Percentiles rank a stretch among this genome's conserved stretches.
These are phyloP conservation scores for Temnothorax longispinosus DNA, from an alignment of 1,140 invertebrate genomes.

Conservation along the genomic window DNA sequence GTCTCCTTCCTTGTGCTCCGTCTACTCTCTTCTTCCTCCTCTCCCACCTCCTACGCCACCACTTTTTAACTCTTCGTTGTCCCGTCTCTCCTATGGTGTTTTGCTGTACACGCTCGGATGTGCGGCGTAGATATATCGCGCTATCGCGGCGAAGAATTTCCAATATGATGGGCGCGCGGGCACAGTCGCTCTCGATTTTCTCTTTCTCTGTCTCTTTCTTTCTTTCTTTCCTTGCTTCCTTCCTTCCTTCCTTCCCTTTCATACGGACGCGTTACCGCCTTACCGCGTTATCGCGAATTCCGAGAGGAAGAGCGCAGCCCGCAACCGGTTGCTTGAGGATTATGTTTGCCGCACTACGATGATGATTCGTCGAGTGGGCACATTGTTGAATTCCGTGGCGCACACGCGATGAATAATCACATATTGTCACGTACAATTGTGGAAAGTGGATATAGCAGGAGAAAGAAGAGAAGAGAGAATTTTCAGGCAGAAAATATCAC, in stretches of 20 bases:
- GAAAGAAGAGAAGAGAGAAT: conserved; percentile 29
- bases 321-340: conserved; percentile 48
- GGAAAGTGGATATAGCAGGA: not conserved
- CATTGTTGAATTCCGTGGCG: conserved; percentile 36
- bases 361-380: conserved; percentile 48
- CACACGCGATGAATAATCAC: conserved; percentile 36
- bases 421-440: conserved; percentile 51
- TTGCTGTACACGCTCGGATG: conserved; percentile 58
- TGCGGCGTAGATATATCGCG: conserved; percentile 47
- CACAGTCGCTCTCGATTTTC: conserved; percentile 48
- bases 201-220: conserved; percentile 42
- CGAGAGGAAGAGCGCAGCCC: conserved; percentile 8
- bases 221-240: not conserved
- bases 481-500: not conserved
- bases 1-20: conserved; percentile 14
- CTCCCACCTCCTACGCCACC: conserved; percentile 28
- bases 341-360: conserved; percentile 25
- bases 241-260: not conserved
- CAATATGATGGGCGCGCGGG: conserved; percentile 42
- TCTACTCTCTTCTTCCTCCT: conserved; percentile 35
- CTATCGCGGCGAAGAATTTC: conserved; percentile 39
- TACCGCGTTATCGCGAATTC: conserved; percentile 48
- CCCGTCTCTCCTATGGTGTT: conserved; percentile 71
- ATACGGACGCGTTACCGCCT: conserved; percentile 18
- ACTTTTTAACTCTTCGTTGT: conserved; percentile 69